A percentile compares a stretch with the other conserved stretches of the same genome.
Conservation (phyloP, 2,888 invertebrate species). For the Drosophila testacea region DNA sequence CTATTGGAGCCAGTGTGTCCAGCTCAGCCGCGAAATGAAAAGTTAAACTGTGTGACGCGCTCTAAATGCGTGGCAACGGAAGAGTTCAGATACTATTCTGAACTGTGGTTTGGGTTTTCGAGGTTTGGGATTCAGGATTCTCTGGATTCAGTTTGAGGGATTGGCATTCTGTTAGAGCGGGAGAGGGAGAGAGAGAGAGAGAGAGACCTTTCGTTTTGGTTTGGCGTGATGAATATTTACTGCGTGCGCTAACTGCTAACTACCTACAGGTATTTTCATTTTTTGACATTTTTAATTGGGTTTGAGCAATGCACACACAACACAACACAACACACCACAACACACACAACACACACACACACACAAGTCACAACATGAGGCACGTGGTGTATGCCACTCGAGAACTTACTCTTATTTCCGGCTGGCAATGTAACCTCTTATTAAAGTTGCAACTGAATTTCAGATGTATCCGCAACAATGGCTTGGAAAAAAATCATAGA, state of each 20-base stretch:
- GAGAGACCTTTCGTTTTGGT: constrained; percentile 33
- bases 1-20: constrained; percentile 25
- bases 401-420: constrained; percentile 52
- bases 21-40: constrained; percentile 70
- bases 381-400: constrained; percentile 7
- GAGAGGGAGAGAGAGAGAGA: no score
- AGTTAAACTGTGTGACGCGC: constrained; percentile 79
- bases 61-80: constrained; percentile 41
- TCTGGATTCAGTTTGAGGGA: constrained; percentile 10
- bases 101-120: not conserved
- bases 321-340: constrained; percentile 17
- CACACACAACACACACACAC: constrained; percentile 13
- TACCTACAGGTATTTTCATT: constrained; percentile 81
- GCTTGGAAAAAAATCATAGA: not conserved
- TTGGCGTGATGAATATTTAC: constrained; percentile 82
- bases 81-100: constrained; percentile 10
- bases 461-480: not conserved
- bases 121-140: not conserved
- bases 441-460: constrained; percentile 44
- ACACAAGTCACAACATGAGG: not conserved
- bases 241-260: constrained; percentile 80
- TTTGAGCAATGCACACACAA: constrained; percentile 68
- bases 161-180: not conserved
- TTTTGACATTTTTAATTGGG: constrained; percentile 80
- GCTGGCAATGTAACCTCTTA: constrained; percentile 35